Percentiles rank a stretch among this genome's conserved stretches.
These are phyloP conservation scores for Alexandromys fortis DNA, from an alignment of 2,113 vertebrate genomes.

Conservation along the genomic window DNA sequence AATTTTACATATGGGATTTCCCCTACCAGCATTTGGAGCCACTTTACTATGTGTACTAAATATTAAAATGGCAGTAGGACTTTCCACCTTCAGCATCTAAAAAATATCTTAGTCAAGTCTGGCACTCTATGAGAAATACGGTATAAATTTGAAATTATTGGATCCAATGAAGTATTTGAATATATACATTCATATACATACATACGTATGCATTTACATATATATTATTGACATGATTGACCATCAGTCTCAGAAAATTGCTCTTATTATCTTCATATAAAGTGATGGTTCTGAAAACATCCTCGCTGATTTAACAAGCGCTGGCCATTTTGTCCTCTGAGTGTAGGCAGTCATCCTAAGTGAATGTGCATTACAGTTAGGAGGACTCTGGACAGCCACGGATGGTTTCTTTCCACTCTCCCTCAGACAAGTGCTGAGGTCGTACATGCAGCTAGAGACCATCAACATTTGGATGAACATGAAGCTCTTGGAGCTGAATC, in stretches of 20 bases:
- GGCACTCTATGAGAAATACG: not conserved
- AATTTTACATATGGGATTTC: not conserved
- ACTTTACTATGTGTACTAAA: not conserved
- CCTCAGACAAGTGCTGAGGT: not conserved
- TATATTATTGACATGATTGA: not conserved
- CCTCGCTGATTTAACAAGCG: not conserved
- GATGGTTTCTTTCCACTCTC: not conserved
- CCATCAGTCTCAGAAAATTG: not conserved
- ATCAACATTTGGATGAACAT: not conserved
- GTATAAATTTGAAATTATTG: not conserved
- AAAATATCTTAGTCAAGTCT: not conserved
- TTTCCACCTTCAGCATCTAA: not conserved
- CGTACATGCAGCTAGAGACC: not conserved
- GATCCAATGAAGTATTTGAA: not conserved
- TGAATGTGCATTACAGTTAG: not conserved
- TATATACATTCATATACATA: too few relatives aligned
- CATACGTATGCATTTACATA: too few relatives aligned
- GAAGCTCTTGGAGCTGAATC: not conserved
- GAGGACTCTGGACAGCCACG: too few relatives aligned
- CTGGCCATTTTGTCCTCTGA: not conserved
- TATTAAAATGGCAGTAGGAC: not conserved
- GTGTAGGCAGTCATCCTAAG: not conserved
- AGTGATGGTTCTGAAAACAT: not conserved
- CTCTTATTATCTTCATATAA: not conserved
- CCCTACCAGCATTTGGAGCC: not conserved